Base-by-base conservation (phyloP, 2,888 invertebrate genomes). In the Acrobasis repandana region DNA sequence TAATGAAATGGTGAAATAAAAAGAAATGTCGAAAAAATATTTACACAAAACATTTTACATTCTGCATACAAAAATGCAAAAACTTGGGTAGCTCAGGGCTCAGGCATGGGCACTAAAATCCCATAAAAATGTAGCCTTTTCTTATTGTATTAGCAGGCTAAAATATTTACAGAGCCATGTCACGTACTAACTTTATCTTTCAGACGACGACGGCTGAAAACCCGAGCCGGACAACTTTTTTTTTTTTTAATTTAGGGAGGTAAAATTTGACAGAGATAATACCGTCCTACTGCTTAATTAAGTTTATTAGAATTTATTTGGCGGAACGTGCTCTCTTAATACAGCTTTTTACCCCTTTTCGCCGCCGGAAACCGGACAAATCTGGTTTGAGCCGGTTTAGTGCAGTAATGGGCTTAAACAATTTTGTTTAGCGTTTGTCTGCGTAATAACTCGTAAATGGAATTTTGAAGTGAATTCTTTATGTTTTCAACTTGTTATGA, bases 241-340 rank as follows among this genome's bases (percentile, higher is more conserved):
- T 74, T n/a, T 76, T 72, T 83, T 84, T 86, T 82, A 84, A 88
- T 86, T 85, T 81, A 72, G 79, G 78, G 78, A 77, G 79, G 77
- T 77, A 76, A 79, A 85, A 76, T 84, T 87, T 85, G 79, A 83
- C 80, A 72, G 76, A 88, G 90, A 90, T 90, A 90, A 87, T 86
- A 76, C 83, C 79, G 72, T 75, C 74, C 78, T 77, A 88, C 76
- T 79, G 80, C 85, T 90, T 91, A 88, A 90, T 91, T 90, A 91
- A 90, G 79, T 88, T 89, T 85, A 90, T 89, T 90, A 84, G 84
- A 90, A 90, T 90, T 89, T 90, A 88, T 88, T 88, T 81, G 76
- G 75, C 65, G 74, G 74, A 77, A 86, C 86, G 85, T 86, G 84
- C 82, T 72, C 75, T 72, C 66, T 75, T 77, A 77, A 78, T 74